Evolutionary conservation across 2,113 vertebrate species (phyloP).

Genomic region (Phyllostomus discolor): DNA sequence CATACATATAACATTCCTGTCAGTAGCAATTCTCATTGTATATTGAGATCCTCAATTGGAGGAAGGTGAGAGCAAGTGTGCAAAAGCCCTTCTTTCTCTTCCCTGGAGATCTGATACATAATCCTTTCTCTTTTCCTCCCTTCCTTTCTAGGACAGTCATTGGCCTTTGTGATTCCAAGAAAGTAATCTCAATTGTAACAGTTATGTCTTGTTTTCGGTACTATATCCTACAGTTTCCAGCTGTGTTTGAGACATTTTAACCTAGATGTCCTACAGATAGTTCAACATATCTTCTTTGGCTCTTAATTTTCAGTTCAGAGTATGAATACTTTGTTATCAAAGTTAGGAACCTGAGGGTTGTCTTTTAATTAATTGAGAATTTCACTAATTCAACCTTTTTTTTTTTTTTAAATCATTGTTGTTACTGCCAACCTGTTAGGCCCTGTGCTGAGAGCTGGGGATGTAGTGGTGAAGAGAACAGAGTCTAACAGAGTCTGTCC

Average conservation of each 20-base stretch:
- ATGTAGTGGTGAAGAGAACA: background rate
- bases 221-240: background rate
- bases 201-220: background rate
- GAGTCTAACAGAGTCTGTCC: background rate
- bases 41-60: background rate
- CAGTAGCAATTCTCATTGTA: background rate
- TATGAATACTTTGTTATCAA: background rate
- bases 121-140: background rate
- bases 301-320: slow-evolving; percentile 19
- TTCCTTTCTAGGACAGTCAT: background rate
- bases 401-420: background rate
- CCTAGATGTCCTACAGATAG: background rate
- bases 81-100: background rate
- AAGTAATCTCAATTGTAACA: background rate
- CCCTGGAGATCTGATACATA: background rate
- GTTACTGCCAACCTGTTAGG: background rate
- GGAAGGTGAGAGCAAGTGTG: background rate
- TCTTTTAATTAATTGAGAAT: background rate
- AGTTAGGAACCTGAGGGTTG: background rate
- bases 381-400: background rate
- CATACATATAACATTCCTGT: background rate
- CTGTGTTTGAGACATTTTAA: background rate
- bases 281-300: background rate
- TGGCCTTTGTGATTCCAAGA: slow-evolving; percentile 6
- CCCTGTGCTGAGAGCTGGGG: background rate